Conservation (phyloP, 64 coral and sea anemone genomes). For the Dendronephthya gigantea region DNA sequence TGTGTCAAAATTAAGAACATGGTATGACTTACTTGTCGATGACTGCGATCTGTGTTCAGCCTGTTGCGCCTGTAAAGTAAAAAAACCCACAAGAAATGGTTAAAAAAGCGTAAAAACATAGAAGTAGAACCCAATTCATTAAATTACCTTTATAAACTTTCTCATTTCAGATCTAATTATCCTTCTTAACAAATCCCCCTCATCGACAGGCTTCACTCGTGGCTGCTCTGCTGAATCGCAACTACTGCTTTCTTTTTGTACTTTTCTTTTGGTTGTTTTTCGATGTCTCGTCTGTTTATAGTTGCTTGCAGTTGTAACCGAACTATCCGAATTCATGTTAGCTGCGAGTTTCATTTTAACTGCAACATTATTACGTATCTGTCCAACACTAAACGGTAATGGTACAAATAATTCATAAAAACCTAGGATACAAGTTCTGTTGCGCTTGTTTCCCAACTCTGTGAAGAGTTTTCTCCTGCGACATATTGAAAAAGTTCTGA, state of each 20-base stretch:
- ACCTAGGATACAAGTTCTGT: neutral
- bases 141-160: neutral
- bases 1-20: neutral
- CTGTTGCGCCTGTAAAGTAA: neutral
- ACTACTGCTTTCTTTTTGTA: neutral
- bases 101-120: too few relatives aligned
- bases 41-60: neutral
- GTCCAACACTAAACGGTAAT: neutral
- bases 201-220: neutral
- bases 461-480: too few relatives aligned
- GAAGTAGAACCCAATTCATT: neutral
- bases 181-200: neutral
- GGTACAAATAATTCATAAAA: neutral
- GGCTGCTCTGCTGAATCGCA: neutral
- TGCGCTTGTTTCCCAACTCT: too few relatives aligned
- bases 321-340: neutral
- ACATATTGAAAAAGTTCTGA: too few relatives aligned
- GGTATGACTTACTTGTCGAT: neutral
- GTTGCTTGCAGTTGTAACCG: neutral
- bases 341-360: neutral
- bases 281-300: neutral
- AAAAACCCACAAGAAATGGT: neutral
- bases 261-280: neutral
- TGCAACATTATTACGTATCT: neutral
- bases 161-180: slow-evolving; percentile 20